These are phyloP conservation scores for Heliconius nattereri DNA, from an alignment of 1,140 invertebrate species.

Conservation along the genomic window DNA sequence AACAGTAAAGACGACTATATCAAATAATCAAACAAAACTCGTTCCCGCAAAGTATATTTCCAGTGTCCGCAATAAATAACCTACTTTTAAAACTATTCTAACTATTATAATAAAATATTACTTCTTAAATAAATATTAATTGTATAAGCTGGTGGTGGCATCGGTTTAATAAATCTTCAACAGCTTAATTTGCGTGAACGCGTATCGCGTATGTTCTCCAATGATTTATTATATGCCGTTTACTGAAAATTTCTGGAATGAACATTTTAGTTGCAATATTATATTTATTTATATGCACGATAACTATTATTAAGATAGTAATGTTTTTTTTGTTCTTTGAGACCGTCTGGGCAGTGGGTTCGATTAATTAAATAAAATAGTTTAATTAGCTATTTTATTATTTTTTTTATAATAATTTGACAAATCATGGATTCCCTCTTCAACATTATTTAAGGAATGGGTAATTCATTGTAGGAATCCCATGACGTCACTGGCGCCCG, in stretches of 20 bases:
- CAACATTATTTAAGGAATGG: slow-evolving; percentile 21
- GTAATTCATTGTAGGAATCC: slow-evolving; percentile 33
- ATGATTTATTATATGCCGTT: slow-evolving; percentile 23
- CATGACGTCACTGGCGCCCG: slow-evolving; percentile 51
- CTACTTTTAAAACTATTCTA: neutral
- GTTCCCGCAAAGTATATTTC: neutral
- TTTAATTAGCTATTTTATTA: neutral
- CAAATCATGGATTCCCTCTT: neutral
- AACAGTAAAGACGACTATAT: no score
- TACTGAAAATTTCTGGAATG: slow-evolving; percentile 8
- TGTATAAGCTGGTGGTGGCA: neutral
- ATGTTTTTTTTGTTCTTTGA: neutral
- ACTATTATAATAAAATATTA: neutral
- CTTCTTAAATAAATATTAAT: neutral
- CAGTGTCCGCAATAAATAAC: neutral
- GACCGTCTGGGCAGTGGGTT: no score
- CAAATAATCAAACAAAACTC: neutral
- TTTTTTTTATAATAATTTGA: neutral
- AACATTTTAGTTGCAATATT: neutral
- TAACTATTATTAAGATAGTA: neutral
- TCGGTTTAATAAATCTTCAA: slow-evolving; percentile 18
- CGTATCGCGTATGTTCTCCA: slow-evolving; percentile 19
- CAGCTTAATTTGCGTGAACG: slow-evolving; percentile 30
- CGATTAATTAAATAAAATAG: no score
- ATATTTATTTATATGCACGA: neutral